Evolutionary conservation across 2,888 invertebrate genomes (phyloP), one percentile per base, ranked within the genome.

Genomic region (Labia minor): DNA sequence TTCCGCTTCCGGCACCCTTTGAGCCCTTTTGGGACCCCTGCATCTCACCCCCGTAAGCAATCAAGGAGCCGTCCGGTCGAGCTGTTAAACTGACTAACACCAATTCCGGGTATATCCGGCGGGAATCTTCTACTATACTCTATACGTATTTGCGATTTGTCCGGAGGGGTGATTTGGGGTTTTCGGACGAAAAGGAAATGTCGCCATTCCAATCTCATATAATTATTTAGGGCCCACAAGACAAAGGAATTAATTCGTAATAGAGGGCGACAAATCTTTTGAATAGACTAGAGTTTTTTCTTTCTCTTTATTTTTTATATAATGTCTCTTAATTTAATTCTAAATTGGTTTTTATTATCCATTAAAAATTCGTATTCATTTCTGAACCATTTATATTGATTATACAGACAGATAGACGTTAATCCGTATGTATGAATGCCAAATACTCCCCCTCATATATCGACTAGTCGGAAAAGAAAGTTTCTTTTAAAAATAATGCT

Each of bases 1-100:
- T 49, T 49, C 14, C 49, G 26, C 26, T 26, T 26, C 26, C 26
- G 26, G 26, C 26, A 26, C 26, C 26, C 26, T 26, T 26, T 26
- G 26, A 26, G 26, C 49, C 49, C 49, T 49, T 49, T 49, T 49
- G 49, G 33, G 33, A 11, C 11, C 33, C 33, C n/a, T 33, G n/a
- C 33, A 8, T 11, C 33, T 11, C 33, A 6, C 49, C 49, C 49
- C 49, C 16, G 14, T 49, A 49, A 49, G 49, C 49, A 49, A 49
- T 49, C 49, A 49, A 49, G 49, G 49, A 11, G 49, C n/a, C 49
- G 49, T 49, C 49, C 49, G 49, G 49, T 49, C 49, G 49, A 49
- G 49, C 49, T 49, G 49, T 49, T 49, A 49, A 49, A 49, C n/a
- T 49, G 49, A 4, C 49, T 49, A 49, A 49, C 49, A 49, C 49